Base-by-base conservation (phyloP, 2,113 vertebrate species). In the Genyomyrus donnyi region DNA sequence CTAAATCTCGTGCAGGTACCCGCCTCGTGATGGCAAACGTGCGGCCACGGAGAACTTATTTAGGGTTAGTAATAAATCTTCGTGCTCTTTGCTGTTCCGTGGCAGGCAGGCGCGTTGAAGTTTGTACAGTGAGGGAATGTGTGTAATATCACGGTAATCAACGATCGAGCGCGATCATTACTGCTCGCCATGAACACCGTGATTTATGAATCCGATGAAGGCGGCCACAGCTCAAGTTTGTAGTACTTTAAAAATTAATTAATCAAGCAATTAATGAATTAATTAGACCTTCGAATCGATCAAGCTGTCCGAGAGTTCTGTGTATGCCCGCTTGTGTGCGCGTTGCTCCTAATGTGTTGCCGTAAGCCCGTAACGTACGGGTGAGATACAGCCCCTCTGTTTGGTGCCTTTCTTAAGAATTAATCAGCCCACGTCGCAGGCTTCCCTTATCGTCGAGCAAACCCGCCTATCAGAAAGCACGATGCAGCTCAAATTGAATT, bases 401-500 rank as follows among this genome's bases (percentile, higher is more conserved):
- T 31, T 53, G 5, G 2, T 42, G 49, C 17, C 53, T 52, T 15
- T 87, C 11, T 87, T 56, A 87, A 87, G 11, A 87, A 87, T 27
- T 87, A 53, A 53, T 53, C n/a, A 19, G 31, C 85, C 27, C 50
- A 53, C n/a, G n/a, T 53, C 31, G 50, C 48, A 31, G 27, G 31
- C 50, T 53, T 39, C 31, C 50, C 84, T 48, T 35, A 39, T 35
- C 85, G 50, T 39, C 50, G 5, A 1, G 48, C 10, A 56, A 21
- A 87, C 15, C 49, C n/a, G 24, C 50, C 85, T 53, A 87, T 87
- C 85, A 56, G n/a, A 87, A 56, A 87, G 83, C 48, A 48, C 10
- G n/a, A 53, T 35, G 49, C 85, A 42, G 5, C 50, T 87, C 49
- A 56, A 87, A 87, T 87, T 87, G 53, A 87, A 87, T 87, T 87